These are phyloP conservation scores for Mustela nigripes DNA, from an alignment of 2,113 vertebrate genomes.

Conservation along the genomic window DNA sequence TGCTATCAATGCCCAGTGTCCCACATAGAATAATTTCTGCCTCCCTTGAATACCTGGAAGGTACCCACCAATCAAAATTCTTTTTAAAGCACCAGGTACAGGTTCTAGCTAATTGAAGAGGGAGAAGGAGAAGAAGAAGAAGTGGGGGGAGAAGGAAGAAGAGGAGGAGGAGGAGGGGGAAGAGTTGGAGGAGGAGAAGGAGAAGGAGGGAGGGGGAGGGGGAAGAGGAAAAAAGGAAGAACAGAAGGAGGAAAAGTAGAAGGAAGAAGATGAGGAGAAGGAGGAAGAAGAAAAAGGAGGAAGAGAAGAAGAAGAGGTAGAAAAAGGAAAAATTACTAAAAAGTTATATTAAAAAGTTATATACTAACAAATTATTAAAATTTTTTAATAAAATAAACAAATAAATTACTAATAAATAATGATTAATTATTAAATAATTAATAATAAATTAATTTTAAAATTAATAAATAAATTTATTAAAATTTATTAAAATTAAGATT, in stretches of 20 bases:
- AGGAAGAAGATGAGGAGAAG: too few species aligned
- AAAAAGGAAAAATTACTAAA: not conserved
- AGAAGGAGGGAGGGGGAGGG: too few species aligned
- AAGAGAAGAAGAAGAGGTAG: not conserved
- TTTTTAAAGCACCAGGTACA: not conserved
- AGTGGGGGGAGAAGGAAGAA: not conserved
- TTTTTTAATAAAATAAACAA: too few species aligned
- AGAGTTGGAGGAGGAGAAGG: too few species aligned
- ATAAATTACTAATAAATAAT: too few species aligned
- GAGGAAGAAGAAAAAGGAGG: too few species aligned
- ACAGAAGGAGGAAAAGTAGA: not conserved
- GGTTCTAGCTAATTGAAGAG: not conserved
- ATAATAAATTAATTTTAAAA: too few species aligned
- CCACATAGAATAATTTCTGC: not conserved
- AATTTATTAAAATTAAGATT: too few species aligned
- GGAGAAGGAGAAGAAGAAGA: not conserved
- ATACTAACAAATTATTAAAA: not conserved
- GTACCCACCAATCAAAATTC: not conserved
- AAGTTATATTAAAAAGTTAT: not conserved
- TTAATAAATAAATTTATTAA: too few species aligned
- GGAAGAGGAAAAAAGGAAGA: too few species aligned
- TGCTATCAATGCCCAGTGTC: not conserved
- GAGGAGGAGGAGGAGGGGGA: too few species aligned
- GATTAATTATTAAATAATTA: too few species aligned
- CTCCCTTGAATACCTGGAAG: not conserved